These are phyloP conservation scores for human (Homo sapiens) DNA, from an alignment of 2,113 vertebrate genomes.

Conservation along the genomic window DNA sequence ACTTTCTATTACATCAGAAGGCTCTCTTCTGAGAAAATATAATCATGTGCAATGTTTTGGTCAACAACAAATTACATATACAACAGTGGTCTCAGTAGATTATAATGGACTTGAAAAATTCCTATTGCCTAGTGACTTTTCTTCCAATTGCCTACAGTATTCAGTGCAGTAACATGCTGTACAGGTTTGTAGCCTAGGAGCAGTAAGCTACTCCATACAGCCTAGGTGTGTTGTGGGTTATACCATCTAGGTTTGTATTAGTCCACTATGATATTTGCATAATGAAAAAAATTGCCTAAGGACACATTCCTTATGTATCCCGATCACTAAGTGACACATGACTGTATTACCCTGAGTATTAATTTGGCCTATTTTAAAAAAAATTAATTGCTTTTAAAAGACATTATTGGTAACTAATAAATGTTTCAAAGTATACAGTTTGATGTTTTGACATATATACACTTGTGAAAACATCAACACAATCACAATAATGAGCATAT, in stretches of 20 bases:
- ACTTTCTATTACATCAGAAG: not conserved
- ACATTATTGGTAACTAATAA: not conserved
- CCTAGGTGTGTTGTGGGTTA: not conserved
- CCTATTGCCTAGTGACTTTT: not conserved
- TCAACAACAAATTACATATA: not conserved
- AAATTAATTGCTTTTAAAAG: not conserved
- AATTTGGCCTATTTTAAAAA: not conserved
- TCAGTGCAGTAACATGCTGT: not conserved
- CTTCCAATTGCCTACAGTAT: not conserved
- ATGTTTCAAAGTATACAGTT: not conserved
- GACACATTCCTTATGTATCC: not conserved
- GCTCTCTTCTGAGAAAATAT: not conserved
- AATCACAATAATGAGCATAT: not conserved
- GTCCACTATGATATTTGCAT: not conserved
- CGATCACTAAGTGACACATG: not conserved
- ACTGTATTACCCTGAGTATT: not conserved
- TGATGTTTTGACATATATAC: not conserved
- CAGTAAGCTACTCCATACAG: not conserved
- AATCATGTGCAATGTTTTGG: not conserved
- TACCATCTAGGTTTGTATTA: not conserved
- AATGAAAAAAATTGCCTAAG: not conserved
- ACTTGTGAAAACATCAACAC: not conserved
- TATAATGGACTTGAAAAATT: not conserved
- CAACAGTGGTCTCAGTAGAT: not conserved
- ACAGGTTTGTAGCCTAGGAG: not conserved